Conservation (phyloP, 2,797 vertebrate species). For the Alfaro cultratus region DNA sequence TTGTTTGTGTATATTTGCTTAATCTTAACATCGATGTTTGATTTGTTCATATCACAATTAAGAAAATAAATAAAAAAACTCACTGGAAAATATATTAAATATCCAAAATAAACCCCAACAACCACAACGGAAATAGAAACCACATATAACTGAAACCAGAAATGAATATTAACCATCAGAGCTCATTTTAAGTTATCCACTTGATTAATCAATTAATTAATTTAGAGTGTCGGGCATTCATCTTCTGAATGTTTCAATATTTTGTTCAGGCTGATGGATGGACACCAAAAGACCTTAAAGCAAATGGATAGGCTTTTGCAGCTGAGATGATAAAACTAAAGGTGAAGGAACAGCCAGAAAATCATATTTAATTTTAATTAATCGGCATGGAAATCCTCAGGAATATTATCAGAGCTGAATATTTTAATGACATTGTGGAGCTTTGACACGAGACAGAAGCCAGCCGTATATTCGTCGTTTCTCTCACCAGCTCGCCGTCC, state of each 20-base stretch:
- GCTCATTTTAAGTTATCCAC: too few relatives aligned
- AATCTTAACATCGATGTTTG: too few relatives aligned
- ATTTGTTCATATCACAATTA: too few relatives aligned
- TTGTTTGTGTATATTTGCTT: too few relatives aligned
- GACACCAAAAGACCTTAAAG: not conserved
- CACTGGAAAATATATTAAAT: too few relatives aligned
- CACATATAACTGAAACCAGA: too few relatives aligned
- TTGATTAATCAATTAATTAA: too few relatives aligned
- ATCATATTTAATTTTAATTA: not conserved
- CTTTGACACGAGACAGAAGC: not conserved
- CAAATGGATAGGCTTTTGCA: not conserved
- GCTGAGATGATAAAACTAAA: not conserved
- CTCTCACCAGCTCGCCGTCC: constrained; percentile 83
- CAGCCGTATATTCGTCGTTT: too few relatives aligned
- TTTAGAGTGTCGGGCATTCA: not conserved
- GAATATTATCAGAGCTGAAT: not conserved
- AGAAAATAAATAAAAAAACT: too few relatives aligned
- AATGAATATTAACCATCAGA: too few relatives aligned
- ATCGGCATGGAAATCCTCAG: not conserved
- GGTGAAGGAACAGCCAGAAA: not conserved
- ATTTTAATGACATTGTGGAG: not conserved
- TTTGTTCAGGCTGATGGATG: not conserved
- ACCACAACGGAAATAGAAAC: too few relatives aligned
- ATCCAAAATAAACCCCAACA: too few relatives aligned
- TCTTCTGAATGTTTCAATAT: not conserved